These are phyloP conservation scores for Psittacula derbiana DNA, from an alignment of 2,797 vertebrate species.

Conservation along the genomic window DNA sequence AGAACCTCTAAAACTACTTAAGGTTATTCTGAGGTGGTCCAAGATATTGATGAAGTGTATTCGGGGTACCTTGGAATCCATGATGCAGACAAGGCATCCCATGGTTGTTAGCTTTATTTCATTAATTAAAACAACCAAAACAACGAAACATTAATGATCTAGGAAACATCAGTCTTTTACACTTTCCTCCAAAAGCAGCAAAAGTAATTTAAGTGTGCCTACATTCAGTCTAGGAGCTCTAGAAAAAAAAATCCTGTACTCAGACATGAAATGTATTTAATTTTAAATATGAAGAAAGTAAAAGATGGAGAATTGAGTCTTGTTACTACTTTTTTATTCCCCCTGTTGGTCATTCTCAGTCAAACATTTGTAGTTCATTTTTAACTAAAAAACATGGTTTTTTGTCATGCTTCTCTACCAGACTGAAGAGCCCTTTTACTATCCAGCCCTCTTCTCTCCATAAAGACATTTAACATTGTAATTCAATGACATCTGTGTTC, in stretches of 20 bases:
- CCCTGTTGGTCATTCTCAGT: not conserved
- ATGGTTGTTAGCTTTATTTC: not conserved
- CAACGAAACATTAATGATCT: not conserved
- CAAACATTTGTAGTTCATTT: not conserved
- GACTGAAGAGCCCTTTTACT: not conserved
- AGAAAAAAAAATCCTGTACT: not conserved
- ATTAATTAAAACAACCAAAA: not conserved
- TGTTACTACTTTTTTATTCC: not conserved
- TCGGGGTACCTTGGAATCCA: not conserved
- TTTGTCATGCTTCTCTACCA: not conserved
- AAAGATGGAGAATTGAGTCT: not conserved
- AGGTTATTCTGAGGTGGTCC: not conserved
- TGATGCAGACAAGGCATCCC: not conserved
- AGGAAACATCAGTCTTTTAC: not conserved
- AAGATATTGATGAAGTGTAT: not conserved
- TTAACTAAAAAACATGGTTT: not conserved
- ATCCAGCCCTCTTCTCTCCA: not conserved
- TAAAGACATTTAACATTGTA: not conserved
- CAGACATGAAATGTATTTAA: not conserved
- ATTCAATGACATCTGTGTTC: not conserved
- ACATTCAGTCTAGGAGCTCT: not conserved
- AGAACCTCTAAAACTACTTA: not conserved
- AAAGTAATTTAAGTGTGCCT: not conserved
- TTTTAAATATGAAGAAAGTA: not conserved
- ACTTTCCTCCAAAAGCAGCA: not conserved